phyloP scores from a whole-genome alignment of 2,113 vertebrate species.

The Megaptera novaeangliae region DNA sequence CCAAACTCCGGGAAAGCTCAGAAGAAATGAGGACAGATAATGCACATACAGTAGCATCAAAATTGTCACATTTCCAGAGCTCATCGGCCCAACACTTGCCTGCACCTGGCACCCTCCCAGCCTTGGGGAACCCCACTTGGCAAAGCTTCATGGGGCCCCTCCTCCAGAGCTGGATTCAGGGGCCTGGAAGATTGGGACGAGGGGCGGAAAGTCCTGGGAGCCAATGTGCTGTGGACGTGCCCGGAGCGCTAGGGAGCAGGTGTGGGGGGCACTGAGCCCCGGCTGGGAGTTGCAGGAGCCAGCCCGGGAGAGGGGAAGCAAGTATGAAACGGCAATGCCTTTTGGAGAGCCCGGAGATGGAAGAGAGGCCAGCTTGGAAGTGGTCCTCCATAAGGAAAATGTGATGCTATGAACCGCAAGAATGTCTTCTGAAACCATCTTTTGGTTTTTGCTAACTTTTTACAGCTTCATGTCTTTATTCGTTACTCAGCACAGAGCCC shows the following conservation, averaged over 20 bases:
- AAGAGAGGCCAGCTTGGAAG: neutral
- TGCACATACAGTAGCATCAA: rapidly evolving
- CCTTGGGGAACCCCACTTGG: neutral
- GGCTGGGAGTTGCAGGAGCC: neutral
- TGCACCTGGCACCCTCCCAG: rapidly evolving
- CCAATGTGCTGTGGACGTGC: rapidly evolving
- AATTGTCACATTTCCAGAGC: rapidly evolving
- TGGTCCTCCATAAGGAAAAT: rapidly evolving
- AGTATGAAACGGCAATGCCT: rapidly evolving
- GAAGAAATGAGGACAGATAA: neutral
- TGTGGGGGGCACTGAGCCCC: neutral
- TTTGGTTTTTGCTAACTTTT: neutral
- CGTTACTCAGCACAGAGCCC: rapidly evolving
- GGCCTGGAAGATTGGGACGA: rapidly evolving
- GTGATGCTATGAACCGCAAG: rapidly evolving
- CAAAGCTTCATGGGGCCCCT: too few species aligned
- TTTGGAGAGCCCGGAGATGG: neutral
- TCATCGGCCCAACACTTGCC: rapidly evolving
- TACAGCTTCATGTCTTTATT: neutral
- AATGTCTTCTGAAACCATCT: neutral
- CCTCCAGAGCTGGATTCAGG: neutral
- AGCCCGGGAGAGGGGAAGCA: rapidly evolving
- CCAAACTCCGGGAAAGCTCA: rapidly evolving
- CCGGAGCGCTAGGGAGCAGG: neutral
- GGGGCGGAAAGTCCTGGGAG: neutral